Evolutionary conservation across 2,113 vertebrate species (phyloP).

Genomic region (Macroglossus sobrinus): DNA sequence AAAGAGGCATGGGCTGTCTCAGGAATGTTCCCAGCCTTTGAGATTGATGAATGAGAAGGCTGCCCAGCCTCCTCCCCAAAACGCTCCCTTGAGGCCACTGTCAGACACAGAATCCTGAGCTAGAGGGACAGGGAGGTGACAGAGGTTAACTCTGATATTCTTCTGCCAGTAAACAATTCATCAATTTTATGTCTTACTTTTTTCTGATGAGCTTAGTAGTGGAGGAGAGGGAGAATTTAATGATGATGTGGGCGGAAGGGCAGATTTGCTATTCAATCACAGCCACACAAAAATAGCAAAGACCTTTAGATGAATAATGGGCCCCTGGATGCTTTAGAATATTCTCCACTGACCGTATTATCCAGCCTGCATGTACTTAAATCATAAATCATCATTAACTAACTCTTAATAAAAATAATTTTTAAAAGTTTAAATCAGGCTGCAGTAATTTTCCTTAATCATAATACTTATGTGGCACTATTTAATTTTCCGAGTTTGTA

Average conservation of each 20-base stretch:
- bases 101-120: background rate
- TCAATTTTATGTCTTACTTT: constrained; percentile 7
- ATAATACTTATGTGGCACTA: background rate
- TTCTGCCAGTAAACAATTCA: constrained; percentile 45
- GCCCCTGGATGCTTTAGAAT: background rate
- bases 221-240: background rate
- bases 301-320: background rate
- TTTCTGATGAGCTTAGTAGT: constrained; percentile 1
- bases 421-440: background rate
- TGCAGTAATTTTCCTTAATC: background rate
- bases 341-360: background rate
- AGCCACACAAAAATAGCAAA: background rate
- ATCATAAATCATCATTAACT: constrained; percentile 28
- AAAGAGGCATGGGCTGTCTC: background rate
- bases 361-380: fast-evolving
- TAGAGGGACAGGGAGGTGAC: background rate
- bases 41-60: constrained; percentile 34
- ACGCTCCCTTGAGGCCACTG: background rate
- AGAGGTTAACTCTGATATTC: constrained; percentile 33
- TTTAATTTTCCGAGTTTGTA: background rate
- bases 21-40: constrained; percentile 3
- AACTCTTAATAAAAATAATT: constrained; percentile 35
- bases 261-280: background rate
- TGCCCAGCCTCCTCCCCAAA: background rate
- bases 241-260: constrained; percentile 40